Conservation (phyloP, 2,113 vertebrate species). For the Sphaerodactylus townsendi region DNA sequence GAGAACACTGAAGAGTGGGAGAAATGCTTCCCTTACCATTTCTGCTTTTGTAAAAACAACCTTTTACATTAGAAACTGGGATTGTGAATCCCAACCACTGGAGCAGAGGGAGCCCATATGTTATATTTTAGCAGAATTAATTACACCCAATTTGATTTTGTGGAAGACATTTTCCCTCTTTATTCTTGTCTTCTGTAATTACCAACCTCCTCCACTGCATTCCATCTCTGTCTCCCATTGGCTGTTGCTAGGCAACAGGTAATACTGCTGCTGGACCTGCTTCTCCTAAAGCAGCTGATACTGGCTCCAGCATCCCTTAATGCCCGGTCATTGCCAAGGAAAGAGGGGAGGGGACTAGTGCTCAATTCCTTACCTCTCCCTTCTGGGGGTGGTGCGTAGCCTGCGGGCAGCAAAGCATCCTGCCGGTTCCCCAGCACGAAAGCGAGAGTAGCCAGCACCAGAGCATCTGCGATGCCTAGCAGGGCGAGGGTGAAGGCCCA, state of each 20-base stretch:
- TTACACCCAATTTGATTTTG: background rate
- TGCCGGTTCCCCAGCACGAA: conserved; percentile 84
- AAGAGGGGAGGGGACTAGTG: background rate
- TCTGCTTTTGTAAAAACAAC: background rate
- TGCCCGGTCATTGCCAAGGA: background rate
- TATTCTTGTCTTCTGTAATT: background rate
- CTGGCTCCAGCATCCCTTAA: background rate
- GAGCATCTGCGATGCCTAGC: conserved; percentile 79
- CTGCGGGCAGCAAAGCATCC: conserved; percentile 79
- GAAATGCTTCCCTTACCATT: background rate
- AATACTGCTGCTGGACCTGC: background rate
- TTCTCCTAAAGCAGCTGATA: background rate
- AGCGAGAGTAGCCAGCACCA: conserved; percentile 79
- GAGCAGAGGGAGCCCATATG: background rate
- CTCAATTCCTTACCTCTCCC: conserved; percentile 29
- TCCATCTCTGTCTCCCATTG: background rate
- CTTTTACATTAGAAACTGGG: background rate
- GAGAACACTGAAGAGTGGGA: background rate
- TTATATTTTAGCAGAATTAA: background rate
- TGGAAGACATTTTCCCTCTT: background rate
- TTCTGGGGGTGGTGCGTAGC: conserved; percentile 18
- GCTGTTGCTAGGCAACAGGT: background rate
- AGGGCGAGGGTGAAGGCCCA: conserved; percentile 84
- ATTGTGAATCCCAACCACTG: background rate
- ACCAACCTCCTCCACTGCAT: background rate